These are phyloP conservation scores for Chymomyza caudatula DNA, from an alignment of 2,888 invertebrate species.

Conservation along the genomic window DNA sequence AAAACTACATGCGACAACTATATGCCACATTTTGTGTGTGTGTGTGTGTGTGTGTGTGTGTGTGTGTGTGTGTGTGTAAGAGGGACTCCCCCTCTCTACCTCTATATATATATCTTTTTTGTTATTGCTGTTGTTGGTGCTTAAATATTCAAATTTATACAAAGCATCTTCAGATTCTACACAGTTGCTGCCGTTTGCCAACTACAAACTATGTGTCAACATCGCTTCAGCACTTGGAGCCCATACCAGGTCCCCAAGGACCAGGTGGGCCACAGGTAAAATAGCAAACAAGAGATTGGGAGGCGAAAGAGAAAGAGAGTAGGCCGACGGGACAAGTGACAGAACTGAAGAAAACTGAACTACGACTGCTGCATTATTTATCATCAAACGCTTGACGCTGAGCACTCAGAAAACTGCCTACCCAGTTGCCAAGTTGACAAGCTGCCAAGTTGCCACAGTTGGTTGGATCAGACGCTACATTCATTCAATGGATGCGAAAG, in stretches of 20 bases:
- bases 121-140: background rate
- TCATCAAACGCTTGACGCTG: conserved; percentile 34
- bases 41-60: background rate
- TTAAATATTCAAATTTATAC: conserved; percentile 69
- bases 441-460: conserved; percentile 7
- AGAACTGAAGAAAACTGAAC: conserved; percentile 45
- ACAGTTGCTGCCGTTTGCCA: conserved; percentile 51
- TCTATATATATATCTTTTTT: conserved; percentile 18
- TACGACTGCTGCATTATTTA: conserved; percentile 59
- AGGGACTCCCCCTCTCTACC: too few relatives aligned
- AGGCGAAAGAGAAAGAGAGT: background rate
- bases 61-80: background rate
- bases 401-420: background rate
- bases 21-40: background rate
- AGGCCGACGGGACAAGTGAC: conserved; percentile 9
- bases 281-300: background rate
- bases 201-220: conserved; percentile 67
- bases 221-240: conserved; percentile 24
- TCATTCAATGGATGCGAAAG: background rate
- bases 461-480: background rate
- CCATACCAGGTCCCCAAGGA: conserved; percentile 5
- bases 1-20: background rate
- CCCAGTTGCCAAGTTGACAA: conserved; percentile 25
- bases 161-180: conserved; percentile 60
- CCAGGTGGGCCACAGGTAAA: background rate